Base-by-base conservation (phyloP, 2,113 vertebrate species). In the Alaudala cheleensis region DNA sequence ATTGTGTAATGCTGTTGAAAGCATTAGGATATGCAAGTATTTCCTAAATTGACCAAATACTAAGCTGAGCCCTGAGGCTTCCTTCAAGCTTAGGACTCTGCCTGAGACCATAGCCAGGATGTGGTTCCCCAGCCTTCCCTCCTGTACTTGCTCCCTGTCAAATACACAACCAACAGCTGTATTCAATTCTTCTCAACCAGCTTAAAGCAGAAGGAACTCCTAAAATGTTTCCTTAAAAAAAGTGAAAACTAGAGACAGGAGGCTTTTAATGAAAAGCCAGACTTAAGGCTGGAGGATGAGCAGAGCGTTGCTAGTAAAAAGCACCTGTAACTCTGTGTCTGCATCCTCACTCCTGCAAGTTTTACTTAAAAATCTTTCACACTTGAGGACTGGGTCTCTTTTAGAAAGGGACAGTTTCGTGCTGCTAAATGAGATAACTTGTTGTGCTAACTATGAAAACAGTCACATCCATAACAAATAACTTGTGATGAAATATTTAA, bases 401-500 rank as follows among this genome's bases (percentile, higher is more conserved):
- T 39, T 74, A 77, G 47, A 86, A 92, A 66, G 74, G 18, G 56
- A 54, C 20, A 17, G 62, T 87, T 92, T 67, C 73, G 45, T 82
- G 81, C 34, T 95, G 79, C 76, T 86, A 62, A 29, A 82, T 62
- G 74, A 87, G 61, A 58, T 28, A 54, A 28, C 54, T 91, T 54
- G 60, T 67, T 86, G 50, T 90, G 53, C 65, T 82, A 77, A 89
- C 58, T 77, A 62, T 51, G 72, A 90, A 92, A 90, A 81, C 29
- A 86, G 71, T 83, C 95, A 95, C 80, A 95, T 86, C 82, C 90
- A 81, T 73, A 95, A 83, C 94, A 92, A 85, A 79, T 84, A 92
- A 91, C 69, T 92, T 91, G 54, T 93, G 67, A 96, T 96, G n/a
- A 96, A 96, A 95, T 96, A 97, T 95, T 97, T 86, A 97, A 96